A percentile compares a stretch with the other conserved stretches of the same genome.
These are phyloP conservation scores for Andrena marginata DNA, from an alignment of 2,888 invertebrate genomes.

Conservation along the genomic window DNA sequence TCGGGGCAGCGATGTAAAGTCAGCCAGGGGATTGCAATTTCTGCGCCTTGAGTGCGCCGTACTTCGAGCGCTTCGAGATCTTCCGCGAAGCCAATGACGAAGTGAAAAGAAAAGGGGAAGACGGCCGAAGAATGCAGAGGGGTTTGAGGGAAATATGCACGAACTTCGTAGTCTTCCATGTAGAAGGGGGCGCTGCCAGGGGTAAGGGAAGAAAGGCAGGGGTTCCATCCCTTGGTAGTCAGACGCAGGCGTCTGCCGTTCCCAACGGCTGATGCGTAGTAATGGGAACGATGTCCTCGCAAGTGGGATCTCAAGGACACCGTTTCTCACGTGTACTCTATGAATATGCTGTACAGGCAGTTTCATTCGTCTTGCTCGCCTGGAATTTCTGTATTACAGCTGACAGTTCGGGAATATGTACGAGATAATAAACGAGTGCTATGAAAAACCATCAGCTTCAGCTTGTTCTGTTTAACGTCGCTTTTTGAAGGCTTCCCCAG, in stretches of 20 bases:
- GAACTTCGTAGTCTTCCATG: constrained; percentile 54
- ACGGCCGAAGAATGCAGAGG: neutral
- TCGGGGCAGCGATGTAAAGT: neutral
- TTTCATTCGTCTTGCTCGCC: neutral
- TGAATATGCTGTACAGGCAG: neutral
- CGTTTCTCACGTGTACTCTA: neutral
- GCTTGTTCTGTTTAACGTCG: no score
- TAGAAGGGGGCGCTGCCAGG: constrained; percentile 31
- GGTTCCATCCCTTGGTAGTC: constrained; percentile 76
- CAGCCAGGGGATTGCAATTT: constrained; percentile 25
- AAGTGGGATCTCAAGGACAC: neutral
- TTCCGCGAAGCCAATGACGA: constrained; percentile 27
- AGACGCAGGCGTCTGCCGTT: constrained; percentile 76
- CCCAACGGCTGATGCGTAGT: constrained; percentile 61
- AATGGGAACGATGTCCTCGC: constrained; percentile 51
- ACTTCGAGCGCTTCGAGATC: constrained; percentile 26
- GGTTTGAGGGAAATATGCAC: constrained; percentile 37
- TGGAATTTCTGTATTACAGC: neutral
- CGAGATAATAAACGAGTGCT: no score
- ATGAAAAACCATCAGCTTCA: neutral
- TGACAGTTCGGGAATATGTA: no score
- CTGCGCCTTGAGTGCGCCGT: constrained; percentile 10
- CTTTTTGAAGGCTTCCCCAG: no score
- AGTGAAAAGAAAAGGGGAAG: constrained; percentile 27
- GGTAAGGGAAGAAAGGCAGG: constrained; percentile 53